phyloP scores from a whole-genome alignment of 2,888 invertebrate species.

The Leptinotarsa tumamoca region DNA sequence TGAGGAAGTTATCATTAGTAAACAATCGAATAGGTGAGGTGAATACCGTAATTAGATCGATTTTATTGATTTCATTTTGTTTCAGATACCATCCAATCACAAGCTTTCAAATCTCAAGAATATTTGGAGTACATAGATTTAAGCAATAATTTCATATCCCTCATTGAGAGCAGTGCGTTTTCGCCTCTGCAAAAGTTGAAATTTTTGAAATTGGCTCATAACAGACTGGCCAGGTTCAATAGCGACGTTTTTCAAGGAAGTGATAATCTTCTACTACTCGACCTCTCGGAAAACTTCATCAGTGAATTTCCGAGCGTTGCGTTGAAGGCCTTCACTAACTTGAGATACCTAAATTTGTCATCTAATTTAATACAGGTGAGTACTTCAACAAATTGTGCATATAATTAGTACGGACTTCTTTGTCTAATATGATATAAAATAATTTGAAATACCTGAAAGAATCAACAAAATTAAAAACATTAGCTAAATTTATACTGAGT shows the following conservation, averaged over 20 bases:
- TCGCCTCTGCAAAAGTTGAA: slow-evolving; percentile 76
- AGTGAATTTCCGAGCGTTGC: slow-evolving; percentile 84
- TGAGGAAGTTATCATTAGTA: slow-evolving; percentile 80
- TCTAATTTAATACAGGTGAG: slow-evolving; percentile 86
- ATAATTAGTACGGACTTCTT: too few species aligned
- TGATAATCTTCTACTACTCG: slow-evolving; percentile 80
- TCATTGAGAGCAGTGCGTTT: slow-evolving; percentile 83
- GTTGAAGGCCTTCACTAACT: slow-evolving; percentile 75
- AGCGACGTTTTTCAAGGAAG: slow-evolving; percentile 86
- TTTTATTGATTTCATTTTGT: slow-evolving; percentile 48
- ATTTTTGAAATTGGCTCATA: slow-evolving; percentile 80
- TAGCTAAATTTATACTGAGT: too few species aligned
- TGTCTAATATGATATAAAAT: too few species aligned
- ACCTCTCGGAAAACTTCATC: slow-evolving; percentile 89
- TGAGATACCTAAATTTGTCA: slow-evolving; percentile 83
- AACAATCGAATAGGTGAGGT: slow-evolving; percentile 84
- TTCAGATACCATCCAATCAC: slow-evolving; percentile 75
- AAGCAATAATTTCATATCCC: slow-evolving; percentile 81
- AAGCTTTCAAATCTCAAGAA: slow-evolving; percentile 77
- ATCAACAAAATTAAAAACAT: too few species aligned
- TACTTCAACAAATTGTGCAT: not conserved
- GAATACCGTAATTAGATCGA: not conserved
- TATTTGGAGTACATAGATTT: slow-evolving; percentile 81
- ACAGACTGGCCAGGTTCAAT: slow-evolving; percentile 83
- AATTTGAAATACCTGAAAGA: too few species aligned